Evolutionary conservation across 2,888 invertebrate species (phyloP).

Genomic region (Drosophila fungiperda): DNA sequence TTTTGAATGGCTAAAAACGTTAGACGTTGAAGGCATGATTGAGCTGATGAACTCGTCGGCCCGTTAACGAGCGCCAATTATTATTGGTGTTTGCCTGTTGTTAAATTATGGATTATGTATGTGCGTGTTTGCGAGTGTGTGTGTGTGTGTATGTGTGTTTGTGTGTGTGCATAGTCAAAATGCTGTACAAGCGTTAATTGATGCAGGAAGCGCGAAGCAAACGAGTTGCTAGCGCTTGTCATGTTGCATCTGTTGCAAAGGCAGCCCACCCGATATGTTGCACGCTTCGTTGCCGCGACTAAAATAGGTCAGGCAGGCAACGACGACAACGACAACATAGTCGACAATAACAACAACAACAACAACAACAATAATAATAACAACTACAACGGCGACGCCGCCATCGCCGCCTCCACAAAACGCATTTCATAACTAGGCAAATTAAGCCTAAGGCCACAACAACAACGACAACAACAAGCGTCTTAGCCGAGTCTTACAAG

Average conservation of each 20-base stretch:
- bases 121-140: conserved; percentile 3
- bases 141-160: conserved; percentile 1
- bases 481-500: conserved; percentile 53
- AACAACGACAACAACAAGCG: conserved; percentile 53
- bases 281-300: conserved; percentile 52
- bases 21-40: conserved; percentile 70
- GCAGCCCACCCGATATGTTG: conserved; percentile 54
- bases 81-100: conserved; percentile 44
- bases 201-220: conserved; percentile 74
- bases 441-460: conserved; percentile 73
- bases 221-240: conserved; percentile 67
- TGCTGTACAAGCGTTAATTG: conserved; percentile 67
- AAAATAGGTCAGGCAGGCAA: conserved; percentile 72
- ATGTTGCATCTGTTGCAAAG: conserved; percentile 63
- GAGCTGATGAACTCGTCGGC: conserved; percentile 57
- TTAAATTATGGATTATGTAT: conserved; percentile 63
- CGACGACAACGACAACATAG: conserved; percentile 41
- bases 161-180: conserved; percentile 25
- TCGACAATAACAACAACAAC: conserved; percentile 5
- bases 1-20: conserved; percentile 49
- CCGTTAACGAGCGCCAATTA: conserved; percentile 67
- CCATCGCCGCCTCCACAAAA: conserved; percentile 65
- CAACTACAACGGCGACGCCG: conserved; percentile 14
- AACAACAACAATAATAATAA: conserved; percentile 6
- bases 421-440: conserved; percentile 78